Conservation (phyloP, 2,888 invertebrate genomes). For the Drosophila sordidula region DNA sequence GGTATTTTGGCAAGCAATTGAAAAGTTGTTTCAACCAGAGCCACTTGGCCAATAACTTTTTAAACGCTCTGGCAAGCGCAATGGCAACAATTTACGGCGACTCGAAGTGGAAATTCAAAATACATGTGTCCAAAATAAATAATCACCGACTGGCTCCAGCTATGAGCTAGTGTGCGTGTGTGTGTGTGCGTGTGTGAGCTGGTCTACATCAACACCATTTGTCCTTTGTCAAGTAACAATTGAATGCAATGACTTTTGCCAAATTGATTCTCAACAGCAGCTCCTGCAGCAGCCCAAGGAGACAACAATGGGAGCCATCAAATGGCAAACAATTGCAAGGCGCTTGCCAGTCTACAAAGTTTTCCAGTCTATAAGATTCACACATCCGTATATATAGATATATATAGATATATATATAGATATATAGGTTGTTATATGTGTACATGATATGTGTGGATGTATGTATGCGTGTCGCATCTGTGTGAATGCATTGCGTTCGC, state of each 20-base stretch:
- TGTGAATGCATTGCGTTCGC: conserved; percentile 56
- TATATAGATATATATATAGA: conserved; percentile 5
- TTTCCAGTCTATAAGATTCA: conserved; percentile 25
- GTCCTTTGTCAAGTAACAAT: conserved; percentile 80
- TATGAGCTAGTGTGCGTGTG: conserved; percentile 1
- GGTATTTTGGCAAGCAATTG: conserved; percentile 74
- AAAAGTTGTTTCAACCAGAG: conserved; percentile 62
- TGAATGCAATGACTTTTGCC: conserved; percentile 80
- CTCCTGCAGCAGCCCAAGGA: conserved; percentile 35
- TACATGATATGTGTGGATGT: neutral
- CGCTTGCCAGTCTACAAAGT: conserved; percentile 58
- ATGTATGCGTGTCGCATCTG: conserved; percentile 55
- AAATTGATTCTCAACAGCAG: conserved; percentile 73
- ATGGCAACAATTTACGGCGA: conserved; percentile 61
- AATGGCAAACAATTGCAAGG: conserved; percentile 66
- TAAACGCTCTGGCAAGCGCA: conserved; percentile 69
- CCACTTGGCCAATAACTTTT: conserved; percentile 76
- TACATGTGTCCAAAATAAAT: conserved; percentile 80
- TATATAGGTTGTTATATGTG: neutral
- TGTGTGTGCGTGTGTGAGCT: conserved; percentile 19
- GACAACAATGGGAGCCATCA: conserved; percentile 59
- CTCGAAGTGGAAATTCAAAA: conserved; percentile 61
- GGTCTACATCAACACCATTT: conserved; percentile 75
- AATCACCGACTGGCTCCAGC: conserved; percentile 50
- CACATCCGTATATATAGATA: neutral